These are phyloP conservation scores for Antedon mediterranea DNA, from an alignment of 53 echinoderm and acorn worm genomes.

Conservation along the genomic window DNA sequence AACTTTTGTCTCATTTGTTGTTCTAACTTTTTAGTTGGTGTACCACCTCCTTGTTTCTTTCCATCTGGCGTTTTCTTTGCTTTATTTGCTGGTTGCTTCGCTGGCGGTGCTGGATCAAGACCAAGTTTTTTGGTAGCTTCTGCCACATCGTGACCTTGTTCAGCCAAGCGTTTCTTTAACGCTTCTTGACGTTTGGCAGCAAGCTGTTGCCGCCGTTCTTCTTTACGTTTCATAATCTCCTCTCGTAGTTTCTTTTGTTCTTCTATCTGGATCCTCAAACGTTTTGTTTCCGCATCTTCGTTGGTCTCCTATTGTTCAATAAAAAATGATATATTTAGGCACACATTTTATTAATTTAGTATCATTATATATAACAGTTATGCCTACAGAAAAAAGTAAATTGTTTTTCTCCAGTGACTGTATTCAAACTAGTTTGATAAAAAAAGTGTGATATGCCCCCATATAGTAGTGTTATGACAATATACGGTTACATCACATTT, in stretches of 20 bases:
- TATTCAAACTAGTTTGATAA: too few relatives aligned
- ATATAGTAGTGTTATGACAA: too few relatives aligned
- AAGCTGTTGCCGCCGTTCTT: slow-evolving; percentile 74
- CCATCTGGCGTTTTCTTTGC: background rate
- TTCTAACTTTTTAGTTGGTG: background rate
- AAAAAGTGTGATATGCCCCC: too few relatives aligned
- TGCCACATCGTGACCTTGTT: slow-evolving; percentile 29
- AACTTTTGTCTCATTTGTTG: background rate
- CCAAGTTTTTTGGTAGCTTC: slow-evolving; percentile 3
- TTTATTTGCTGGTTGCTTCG: background rate
- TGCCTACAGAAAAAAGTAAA: too few relatives aligned
- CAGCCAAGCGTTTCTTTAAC: slow-evolving; percentile 62
- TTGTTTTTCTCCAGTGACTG: too few relatives aligned
- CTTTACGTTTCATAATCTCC: slow-evolving; percentile 72
- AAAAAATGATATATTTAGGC: background rate
- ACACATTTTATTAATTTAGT: background rate
- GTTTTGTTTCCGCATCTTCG: slow-evolving; percentile 56
- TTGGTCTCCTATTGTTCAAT: slow-evolving; percentile 10
- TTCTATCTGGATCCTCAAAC: slow-evolving; percentile 53
- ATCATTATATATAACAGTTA: too few relatives aligned
- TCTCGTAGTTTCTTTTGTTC: slow-evolving; percentile 92
- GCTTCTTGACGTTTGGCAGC: slow-evolving; percentile 63
- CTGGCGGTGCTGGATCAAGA: slow-evolving; percentile 1
- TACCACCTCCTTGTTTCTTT: slow-evolving; percentile 4
- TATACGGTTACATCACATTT: too few relatives aligned